phyloP scores from a whole-genome alignment of 2,888 invertebrate species.

The Rhodophaea formosa region DNA sequence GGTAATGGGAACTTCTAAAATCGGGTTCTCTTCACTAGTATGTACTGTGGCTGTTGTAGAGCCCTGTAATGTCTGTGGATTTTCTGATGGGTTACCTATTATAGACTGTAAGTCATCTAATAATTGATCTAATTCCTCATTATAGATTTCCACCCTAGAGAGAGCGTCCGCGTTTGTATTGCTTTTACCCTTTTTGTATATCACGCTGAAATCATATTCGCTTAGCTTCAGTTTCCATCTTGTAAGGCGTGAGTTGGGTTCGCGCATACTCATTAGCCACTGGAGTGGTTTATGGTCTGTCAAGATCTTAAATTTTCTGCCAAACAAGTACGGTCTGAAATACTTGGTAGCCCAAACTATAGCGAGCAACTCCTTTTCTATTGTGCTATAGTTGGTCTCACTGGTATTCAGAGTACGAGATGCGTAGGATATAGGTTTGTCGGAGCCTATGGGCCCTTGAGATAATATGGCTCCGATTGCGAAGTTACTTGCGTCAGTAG shows the following conservation, averaged over 20 bases:
- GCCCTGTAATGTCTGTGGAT: neutral
- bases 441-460: constrained; percentile 28
- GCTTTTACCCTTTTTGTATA: constrained; percentile 34
- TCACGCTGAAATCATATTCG: constrained; percentile 35
- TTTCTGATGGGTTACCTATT: too few species aligned
- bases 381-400: too few species aligned
- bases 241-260: constrained; percentile 46
- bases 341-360: too few species aligned
- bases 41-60: constrained; percentile 28
- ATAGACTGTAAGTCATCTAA: too few species aligned
- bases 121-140: constrained; percentile 2
- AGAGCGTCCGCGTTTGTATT: constrained; percentile 38
- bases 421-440: too few species aligned
- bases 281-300: too few species aligned
- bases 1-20: constrained; percentile 29
- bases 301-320: too few species aligned
- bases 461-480: constrained; percentile 21
- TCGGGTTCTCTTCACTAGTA: constrained; percentile 32
- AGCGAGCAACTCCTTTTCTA: too few species aligned
- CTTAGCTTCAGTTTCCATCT: constrained; percentile 44
- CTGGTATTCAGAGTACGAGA: too few species aligned
- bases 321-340: too few species aligned
- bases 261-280: constrained; percentile 48
- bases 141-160: constrained; percentile 30
- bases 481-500: neutral